Evolutionary conservation across 2,888 invertebrate species (phyloP), one percentile per base, ranked within the genome.

Genomic region (Trissonchulus latispiculum): DNA sequence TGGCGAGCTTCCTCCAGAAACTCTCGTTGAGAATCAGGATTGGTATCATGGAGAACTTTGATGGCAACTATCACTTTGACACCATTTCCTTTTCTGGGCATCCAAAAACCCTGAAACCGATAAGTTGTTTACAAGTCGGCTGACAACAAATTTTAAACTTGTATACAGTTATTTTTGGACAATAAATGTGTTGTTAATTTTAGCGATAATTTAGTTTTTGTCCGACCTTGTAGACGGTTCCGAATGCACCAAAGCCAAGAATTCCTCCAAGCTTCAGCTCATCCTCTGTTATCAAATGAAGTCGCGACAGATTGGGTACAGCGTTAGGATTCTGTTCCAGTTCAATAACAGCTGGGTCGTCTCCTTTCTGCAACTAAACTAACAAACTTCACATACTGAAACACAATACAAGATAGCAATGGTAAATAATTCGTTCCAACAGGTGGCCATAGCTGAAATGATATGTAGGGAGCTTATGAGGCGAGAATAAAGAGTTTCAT

Each of bases 161-260:
- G n/a, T n/a, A n/a, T n/a, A n/a, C n/a, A n/a, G n/a, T n/a, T n/a
- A n/a, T n/a, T n/a, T n/a, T n/a, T n/a, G n/a, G n/a, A n/a, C n/a
- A n/a, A n/a, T n/a, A n/a, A n/a, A n/a, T n/a, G n/a, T n/a, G n/a
- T n/a, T n/a, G n/a, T n/a, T n/a, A n/a, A n/a, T n/a, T n/a, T n/a
- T n/a, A n/a, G n/a, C n/a, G n/a, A n/a, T n/a, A n/a, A n/a, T n/a
- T n/a, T n/a, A n/a, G n/a, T n/a, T n/a, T n/a, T n/a, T n/a, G n/a
- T n/a, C n/a, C n/a, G n/a, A n/a, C n/a, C n/a, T 94, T 94, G 83
- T 91, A 94, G 0, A 97, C 97, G 78, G 93, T 93, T 0, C 96
- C 96, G 82, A 97, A 97, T 15, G 96, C 96, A 28, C 96, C 96
- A 82, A 90, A 92, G 2, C 96, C 96, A 23, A 96, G 87, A 80